Evolutionary conservation across 1,140 invertebrate genomes (phyloP), one percentile per base, ranked within the genome.

Genomic region (Leptinotarsa lineolata): DNA sequence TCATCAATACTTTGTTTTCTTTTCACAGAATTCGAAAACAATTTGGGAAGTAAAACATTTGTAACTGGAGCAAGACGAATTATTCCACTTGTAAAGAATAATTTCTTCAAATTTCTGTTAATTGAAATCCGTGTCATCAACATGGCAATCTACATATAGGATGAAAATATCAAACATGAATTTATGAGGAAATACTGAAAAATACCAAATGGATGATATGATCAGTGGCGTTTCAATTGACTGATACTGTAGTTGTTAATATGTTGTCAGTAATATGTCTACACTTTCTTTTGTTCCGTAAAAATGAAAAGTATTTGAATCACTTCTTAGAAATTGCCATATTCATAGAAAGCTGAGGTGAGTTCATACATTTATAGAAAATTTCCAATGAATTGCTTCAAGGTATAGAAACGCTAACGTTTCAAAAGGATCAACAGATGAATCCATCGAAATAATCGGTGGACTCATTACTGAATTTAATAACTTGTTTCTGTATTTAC

Each of bases 141-240:
- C 63, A 65, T 16, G 16, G 11, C 24, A n/a, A 30, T 65, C 16
- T 24, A 65, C 39, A 12, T 39, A n/a, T 12, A 16, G 63, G 15
- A n/a, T 16, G 20, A 22, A 63, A 65, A 65, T 65, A 65, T 65
- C 1, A 0, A 65, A 58, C 68, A 70, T 59, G 18, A 30, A 22
- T 21, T 18, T 59, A 30, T 45, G 16, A 22, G 8, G 18, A 12
- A 21, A 70, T 60, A 21, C 59, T 11, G 21, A 20, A 54, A n/a
- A n/a, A 70, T 20, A 15, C 0, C 48, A 22, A 59, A 24, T 70
- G 16, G 18, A 21, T 70, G 15, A 21, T 16, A 22, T 70, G 15
- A 60, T 59, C n/a, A 20, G 22, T 24, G 13, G 15, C 44, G 48
- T 8, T 45, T 13, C 8, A 70, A 68, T 68, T 68, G 44, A 15